These are phyloP conservation scores for Aegotheles bennettii DNA, from an alignment of 2,113 vertebrate genomes.

Conservation along the genomic window DNA sequence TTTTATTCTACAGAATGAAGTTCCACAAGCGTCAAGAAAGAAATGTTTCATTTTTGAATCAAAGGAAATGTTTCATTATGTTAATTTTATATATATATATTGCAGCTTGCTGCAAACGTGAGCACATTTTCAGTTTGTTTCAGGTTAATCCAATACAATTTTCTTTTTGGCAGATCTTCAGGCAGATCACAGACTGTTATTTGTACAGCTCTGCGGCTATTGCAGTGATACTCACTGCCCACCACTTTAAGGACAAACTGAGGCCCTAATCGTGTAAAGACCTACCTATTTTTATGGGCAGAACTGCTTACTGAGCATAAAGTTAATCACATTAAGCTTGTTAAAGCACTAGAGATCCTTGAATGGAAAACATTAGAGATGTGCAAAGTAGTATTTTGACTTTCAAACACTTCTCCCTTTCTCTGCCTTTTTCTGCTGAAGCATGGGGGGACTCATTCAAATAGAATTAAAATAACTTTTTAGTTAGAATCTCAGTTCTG, in stretches of 20 bases:
- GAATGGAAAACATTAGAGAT: slow-evolving; percentile 10
- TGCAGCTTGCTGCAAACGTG: not conserved
- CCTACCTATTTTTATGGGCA: slow-evolving; percentile 42
- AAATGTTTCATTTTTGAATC: slow-evolving; percentile 3
- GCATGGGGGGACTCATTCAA: not conserved
- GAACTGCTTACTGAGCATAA: slow-evolving; percentile 55
- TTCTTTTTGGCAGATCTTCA: slow-evolving; percentile 15
- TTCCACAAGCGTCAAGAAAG: not conserved
- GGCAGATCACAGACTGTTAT: not conserved
- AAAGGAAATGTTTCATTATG: not conserved
- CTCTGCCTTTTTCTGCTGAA: not conserved
- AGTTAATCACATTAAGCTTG: slow-evolving; percentile 54
- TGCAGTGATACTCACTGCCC: not conserved
- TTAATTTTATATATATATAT: too few relatives aligned
- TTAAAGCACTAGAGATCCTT: slow-evolving; percentile 18
- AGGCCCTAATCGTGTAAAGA: slow-evolving; percentile 45
- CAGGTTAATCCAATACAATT: not conserved
- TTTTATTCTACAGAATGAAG: not conserved
- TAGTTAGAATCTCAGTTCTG: not conserved
- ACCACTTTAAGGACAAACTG: slow-evolving; percentile 19
- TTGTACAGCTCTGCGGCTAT: not conserved
- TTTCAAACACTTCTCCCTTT: slow-evolving; percentile 3
- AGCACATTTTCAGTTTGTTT: not conserved
- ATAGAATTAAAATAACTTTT: not conserved
- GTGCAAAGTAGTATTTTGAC: slow-evolving; percentile 24